Percentiles rank a stretch among this genome's conserved stretches.
phyloP scores from a whole-genome alignment of 2,888 invertebrate species.

The Eupelmus urozonus region DNA sequence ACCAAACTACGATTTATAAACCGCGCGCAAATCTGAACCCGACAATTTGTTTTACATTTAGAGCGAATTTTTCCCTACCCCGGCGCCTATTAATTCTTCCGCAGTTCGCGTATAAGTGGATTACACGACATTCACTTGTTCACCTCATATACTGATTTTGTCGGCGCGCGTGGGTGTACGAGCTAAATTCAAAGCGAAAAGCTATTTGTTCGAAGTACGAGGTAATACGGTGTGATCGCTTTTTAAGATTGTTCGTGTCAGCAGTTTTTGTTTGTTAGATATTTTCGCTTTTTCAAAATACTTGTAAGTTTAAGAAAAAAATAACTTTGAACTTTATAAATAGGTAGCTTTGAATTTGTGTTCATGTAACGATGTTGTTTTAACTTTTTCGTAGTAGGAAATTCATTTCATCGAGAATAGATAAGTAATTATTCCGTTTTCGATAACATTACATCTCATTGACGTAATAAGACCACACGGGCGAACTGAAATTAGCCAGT shows the following conservation, averaged over 20 bases:
- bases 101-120: neutral
- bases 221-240: too few species aligned
- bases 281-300: too few species aligned
- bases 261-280: too few species aligned
- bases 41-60: slow-evolving; percentile 47
- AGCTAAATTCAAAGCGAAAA: slow-evolving; percentile 28
- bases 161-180: neutral
- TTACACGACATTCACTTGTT: slow-evolving; percentile 14
- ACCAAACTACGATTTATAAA: slow-evolving; percentile 18
- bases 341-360: too few species aligned
- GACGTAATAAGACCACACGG: neutral
- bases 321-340: too few species aligned
- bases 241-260: too few species aligned
- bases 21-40: neutral
- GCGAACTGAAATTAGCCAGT: slow-evolving; percentile 23
- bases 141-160: neutral
- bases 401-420: too few species aligned
- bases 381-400: too few species aligned
- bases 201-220: slow-evolving; percentile 31
- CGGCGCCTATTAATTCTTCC: slow-evolving; percentile 30
- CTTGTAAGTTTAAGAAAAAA: too few species aligned
- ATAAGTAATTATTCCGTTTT: neutral
- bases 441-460: slow-evolving; percentile 13
- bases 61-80: slow-evolving; percentile 12
- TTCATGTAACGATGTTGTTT: too few species aligned